Base-by-base conservation (phyloP, 1,140 invertebrate species). In the Agrypnia vestita region DNA sequence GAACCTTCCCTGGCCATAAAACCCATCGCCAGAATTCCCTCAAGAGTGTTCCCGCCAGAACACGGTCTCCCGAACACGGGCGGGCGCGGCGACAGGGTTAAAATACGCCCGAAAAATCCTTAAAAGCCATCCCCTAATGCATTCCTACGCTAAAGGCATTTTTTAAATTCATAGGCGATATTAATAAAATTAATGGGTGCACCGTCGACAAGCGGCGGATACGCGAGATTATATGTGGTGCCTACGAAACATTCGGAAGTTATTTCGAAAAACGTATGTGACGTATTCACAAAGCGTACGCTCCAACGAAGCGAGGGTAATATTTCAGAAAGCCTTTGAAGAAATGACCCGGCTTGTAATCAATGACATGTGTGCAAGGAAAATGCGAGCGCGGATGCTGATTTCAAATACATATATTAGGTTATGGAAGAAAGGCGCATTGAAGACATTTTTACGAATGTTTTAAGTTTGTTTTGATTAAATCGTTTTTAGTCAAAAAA, bases 151-250 rank as follows among this genome's bases (percentile, higher is more conserved):
- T 81, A 73, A 81, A 78, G 76, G 80, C 80, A 81, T 81, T 78
- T 81, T 81, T 81, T 81, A 81, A 81, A 81, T 81, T 81, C 80
- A 81, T 81, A 78, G 76, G 69, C 80, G 71, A 81, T 81, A 81
- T 81, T 81, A 81, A 81, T 81, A 81, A 81, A 49, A 72, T 78
- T 78, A 81, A 81, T 81, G 76, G 80, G 76, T 47, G 72, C 43
- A 49, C 56, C 61, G 25, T 35, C 25, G 75, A 76, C 35, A 62
- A 44, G 73, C 19, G 35, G 43, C 55, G 67, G 53, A 55, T 75
- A 64, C 55, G 61, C 15, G 47, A 64, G 43, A 67, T 47, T 19
- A n/a, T 47, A 43, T 35, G 25, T 6, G 19, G 12, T 62, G 12
- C 15, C 7, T 59, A 43, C 25, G 73, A 35, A 49, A 53, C 12